Evolutionary conservation across 2,797 vertebrate species (phyloP).

Genomic region (Ceryle rudis): DNA sequence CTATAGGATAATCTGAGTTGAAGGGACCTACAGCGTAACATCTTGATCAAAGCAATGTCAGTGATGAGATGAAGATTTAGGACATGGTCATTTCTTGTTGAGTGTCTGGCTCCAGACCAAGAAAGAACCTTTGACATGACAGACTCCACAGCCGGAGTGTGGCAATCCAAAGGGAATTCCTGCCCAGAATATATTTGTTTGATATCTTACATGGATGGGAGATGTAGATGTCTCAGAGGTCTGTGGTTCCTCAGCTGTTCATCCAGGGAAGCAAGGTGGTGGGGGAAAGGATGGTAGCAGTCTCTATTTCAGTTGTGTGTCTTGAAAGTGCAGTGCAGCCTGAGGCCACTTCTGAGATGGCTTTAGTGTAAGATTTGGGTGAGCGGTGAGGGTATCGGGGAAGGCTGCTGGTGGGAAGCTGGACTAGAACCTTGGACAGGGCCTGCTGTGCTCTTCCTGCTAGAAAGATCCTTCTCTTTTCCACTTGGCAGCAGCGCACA

Average conservation of each 20-base stretch:
- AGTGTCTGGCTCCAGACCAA: neutral
- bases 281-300: neutral
- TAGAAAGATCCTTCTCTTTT: neutral
- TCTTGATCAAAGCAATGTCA: neutral
- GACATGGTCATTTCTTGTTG: neutral
- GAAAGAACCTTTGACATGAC: neutral
- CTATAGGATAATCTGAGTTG: neutral
- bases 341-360: fast-evolving
- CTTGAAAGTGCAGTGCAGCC: neutral
- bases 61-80: neutral
- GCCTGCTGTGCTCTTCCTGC: neutral
- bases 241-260: neutral
- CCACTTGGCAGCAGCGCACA: neutral
- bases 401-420: neutral
- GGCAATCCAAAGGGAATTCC: neutral
- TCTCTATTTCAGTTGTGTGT: neutral
- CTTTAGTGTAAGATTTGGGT: neutral
- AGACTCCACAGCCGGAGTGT: neutral
- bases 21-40: neutral
- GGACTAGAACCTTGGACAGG: constrained; percentile 62
- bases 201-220: neutral
- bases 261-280: neutral
- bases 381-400: fast-evolving
- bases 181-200: neutral
- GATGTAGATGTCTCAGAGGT: neutral